Evolutionary conservation across 2,797 vertebrate genomes (phyloP).

Genomic region (Erethizon dorsatum): DNA sequence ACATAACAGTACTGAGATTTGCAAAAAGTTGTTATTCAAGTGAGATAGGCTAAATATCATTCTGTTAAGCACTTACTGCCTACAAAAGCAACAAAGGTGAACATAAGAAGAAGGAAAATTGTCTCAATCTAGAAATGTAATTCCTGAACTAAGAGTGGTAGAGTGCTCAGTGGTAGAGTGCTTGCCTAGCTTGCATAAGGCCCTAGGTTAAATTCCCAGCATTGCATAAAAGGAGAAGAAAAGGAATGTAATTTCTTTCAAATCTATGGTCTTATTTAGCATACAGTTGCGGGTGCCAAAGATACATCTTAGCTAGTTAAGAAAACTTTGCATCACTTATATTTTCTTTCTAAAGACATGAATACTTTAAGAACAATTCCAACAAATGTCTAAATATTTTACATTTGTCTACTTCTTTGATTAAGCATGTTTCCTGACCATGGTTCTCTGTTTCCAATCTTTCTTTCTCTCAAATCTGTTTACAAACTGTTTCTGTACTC

Average conservation of each 20-base stretch:
- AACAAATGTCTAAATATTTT: conserved; percentile 61
- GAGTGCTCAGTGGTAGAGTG: neutral
- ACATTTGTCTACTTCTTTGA: conserved; percentile 57
- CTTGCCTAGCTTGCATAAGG: neutral
- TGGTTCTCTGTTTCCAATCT: conserved; percentile 43
- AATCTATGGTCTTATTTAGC: conserved; percentile 46
- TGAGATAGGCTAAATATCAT: conserved; percentile 14
- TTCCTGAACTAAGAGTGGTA: neutral
- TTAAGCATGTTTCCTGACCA: conserved; percentile 59
- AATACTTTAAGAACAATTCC: conserved; percentile 47
- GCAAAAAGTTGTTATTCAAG: neutral
- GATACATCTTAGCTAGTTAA: conserved; percentile 44
- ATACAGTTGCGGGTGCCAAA: conserved; percentile 52
- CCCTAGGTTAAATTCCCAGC: neutral
- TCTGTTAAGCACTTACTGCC: conserved; percentile 11
- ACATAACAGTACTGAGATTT: neutral
- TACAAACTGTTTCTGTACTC: neutral
- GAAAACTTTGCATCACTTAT: conserved; percentile 34
- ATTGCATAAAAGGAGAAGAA: neutral
- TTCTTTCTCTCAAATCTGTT: conserved; percentile 51
- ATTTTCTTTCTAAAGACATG: conserved; percentile 21
- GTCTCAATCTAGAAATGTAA: neutral
- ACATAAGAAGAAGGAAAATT: conserved; percentile 37
- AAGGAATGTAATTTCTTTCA: neutral
- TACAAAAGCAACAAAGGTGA: conserved; percentile 24